Percentiles rank a stretch among this genome's conserved stretches.
Conservation (phyloP, 2,113 vertebrate species). For the Pyrgilauda ruficollis region DNA sequence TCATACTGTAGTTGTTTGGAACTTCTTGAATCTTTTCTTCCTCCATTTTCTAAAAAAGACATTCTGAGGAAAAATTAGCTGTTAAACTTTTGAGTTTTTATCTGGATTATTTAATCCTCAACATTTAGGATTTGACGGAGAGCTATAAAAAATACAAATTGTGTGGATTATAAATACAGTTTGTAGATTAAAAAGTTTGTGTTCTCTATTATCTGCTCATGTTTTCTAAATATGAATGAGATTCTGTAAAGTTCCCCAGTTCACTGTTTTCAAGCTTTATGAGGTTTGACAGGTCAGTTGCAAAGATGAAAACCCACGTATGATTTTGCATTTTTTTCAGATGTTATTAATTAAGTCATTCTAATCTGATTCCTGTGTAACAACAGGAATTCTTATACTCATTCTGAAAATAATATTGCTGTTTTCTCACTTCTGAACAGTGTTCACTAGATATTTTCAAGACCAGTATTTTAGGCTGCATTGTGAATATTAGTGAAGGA, state of each 20-base stretch:
- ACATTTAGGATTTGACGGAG: background rate
- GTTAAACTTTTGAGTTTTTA: background rate
- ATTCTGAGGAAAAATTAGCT: background rate
- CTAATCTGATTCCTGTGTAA: background rate
- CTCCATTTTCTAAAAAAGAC: background rate
- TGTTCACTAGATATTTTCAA: background rate
- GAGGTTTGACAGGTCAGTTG: background rate
- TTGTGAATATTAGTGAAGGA: background rate
- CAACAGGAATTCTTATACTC: background rate
- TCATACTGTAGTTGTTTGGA: background rate
- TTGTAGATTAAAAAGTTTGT: background rate
- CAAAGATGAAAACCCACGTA: background rate
- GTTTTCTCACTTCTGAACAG: background rate
- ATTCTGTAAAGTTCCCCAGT: background rate
- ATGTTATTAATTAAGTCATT: background rate
- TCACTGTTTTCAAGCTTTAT: background rate
- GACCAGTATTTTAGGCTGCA: background rate
- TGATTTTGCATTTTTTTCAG: background rate
- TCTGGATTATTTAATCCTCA: background rate
- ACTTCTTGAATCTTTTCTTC: background rate
- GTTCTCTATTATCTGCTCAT: background rate
- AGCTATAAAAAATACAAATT: background rate
- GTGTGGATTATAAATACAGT: background rate
- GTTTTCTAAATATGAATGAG: background rate
- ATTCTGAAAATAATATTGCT: background rate